These are phyloP conservation scores for Pomatorhinus ruficollis DNA, from an alignment of 2,113 vertebrate species.

Conservation along the genomic window DNA sequence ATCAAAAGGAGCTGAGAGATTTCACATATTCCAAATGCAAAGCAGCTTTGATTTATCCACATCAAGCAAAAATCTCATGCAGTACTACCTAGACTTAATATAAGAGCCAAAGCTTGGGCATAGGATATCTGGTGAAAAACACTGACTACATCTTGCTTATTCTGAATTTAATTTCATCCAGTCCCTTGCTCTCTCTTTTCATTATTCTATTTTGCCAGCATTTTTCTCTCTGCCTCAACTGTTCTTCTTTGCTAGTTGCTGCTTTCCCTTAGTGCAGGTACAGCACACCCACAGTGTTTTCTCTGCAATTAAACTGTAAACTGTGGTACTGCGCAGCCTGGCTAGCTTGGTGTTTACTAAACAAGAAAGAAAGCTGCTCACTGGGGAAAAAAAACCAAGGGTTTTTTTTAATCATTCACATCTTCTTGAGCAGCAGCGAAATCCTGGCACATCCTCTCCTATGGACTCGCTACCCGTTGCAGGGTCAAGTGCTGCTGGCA, in stretches of 20 bases:
- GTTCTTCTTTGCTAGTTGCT: background rate
- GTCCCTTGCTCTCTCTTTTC: background rate
- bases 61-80: fast-evolving
- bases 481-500: background rate
- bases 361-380: background rate
- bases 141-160: background rate
- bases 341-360: background rate
- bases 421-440: background rate
- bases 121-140: background rate
- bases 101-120: background rate
- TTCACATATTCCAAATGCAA: background rate
- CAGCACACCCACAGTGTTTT: background rate
- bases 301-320: background rate
- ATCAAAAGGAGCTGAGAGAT: background rate
- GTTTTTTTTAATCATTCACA: background rate
- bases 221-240: background rate
- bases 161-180: background rate
- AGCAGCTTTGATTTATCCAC: background rate
- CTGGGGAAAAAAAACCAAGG: background rate
- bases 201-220: background rate
- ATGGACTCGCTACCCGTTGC: too few relatives aligned
- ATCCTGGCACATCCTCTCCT: background rate
- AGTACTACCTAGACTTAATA: background rate
- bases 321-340: background rate
- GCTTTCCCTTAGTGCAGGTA: background rate